Conservation (phyloP, 2,797 vertebrate species). For the Limnodromus scolopaceus region DNA sequence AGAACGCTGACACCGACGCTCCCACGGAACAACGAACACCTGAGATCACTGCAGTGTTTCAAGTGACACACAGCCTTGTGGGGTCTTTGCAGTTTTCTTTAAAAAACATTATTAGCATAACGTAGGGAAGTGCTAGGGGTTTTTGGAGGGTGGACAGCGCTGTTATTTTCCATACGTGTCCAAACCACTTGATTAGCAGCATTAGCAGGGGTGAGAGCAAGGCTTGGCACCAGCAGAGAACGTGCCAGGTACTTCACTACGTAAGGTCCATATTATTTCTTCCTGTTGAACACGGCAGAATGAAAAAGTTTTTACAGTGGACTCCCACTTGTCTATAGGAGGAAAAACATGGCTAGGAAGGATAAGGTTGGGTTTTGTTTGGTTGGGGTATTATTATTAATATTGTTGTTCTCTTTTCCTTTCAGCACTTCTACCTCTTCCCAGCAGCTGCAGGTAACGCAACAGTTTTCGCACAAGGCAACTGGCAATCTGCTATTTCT, state of each 20-base stretch:
- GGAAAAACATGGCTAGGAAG: not conserved
- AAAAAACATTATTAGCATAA: not conserved
- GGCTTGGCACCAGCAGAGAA: not conserved
- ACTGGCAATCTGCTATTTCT: not conserved
- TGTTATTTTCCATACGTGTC: not conserved
- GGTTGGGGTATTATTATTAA: not conserved
- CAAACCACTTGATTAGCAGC: not conserved
- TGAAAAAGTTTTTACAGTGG: not conserved
- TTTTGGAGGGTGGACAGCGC: not conserved
- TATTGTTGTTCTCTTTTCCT: not conserved
- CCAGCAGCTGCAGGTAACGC: not conserved
- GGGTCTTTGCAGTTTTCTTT: not conserved
- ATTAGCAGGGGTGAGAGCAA: not conserved
- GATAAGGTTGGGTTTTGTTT: not conserved
- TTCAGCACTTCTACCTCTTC: not conserved
- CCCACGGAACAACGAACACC: not conserved
- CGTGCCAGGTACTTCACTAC: not conserved
- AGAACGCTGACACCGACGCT: not conserved
- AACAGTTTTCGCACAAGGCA: not conserved
- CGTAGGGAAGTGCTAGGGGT: not conserved
- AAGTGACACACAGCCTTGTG: not conserved
- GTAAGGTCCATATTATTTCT: not conserved
- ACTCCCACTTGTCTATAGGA: not conserved
- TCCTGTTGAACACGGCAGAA: not conserved
- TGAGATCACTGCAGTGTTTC: not conserved